These are phyloP conservation scores for Calliopsis andreniformis DNA, from an alignment of 1,140 invertebrate species.

Conservation along the genomic window DNA sequence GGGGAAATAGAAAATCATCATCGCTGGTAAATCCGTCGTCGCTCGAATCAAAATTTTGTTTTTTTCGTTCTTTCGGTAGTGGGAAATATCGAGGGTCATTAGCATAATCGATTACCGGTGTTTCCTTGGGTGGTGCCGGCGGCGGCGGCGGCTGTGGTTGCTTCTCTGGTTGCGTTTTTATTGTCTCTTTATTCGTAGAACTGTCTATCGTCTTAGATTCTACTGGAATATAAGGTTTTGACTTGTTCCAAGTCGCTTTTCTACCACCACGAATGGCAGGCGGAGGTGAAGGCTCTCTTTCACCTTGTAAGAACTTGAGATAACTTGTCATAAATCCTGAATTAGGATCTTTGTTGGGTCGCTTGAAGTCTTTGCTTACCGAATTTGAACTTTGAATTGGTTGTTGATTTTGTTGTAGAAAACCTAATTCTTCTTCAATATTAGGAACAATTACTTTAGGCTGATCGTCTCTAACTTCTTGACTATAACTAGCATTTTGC, in stretches of 20 bases:
- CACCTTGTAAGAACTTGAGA: constrained; percentile 91
- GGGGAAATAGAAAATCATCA: constrained; percentile 84
- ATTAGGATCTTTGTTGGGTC: constrained; percentile 84
- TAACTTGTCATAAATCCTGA: constrained; percentile 92
- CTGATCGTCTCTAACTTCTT: constrained; percentile 83
- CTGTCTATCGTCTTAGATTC: constrained; percentile 64
- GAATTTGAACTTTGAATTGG: constrained; percentile 51
- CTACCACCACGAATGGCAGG: constrained; percentile 85
- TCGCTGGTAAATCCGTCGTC: constrained; percentile 85
- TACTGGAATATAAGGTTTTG: constrained; percentile 75
- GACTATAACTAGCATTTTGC: constrained; percentile 62
- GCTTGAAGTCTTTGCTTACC: constrained; percentile 77
- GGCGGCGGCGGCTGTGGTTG: constrained; percentile 3
- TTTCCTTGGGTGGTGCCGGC: constrained; percentile 65
- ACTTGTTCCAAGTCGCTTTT: constrained; percentile 85
- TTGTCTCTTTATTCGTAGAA: constrained; percentile 56
- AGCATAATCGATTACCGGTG: constrained; percentile 77
- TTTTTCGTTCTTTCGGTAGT: constrained; percentile 87
- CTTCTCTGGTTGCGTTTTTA: constrained; percentile 58
- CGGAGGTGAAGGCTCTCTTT: constrained; percentile 89
- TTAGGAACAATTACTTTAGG: constrained; percentile 92
- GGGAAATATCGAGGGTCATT: constrained; percentile 88
- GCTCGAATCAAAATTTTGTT: constrained; percentile 85
- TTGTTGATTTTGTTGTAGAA: constrained; percentile 81
- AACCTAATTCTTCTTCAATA: constrained; percentile 92